Percentiles rank a stretch among this genome's conserved stretches.
Evolutionary conservation across 2,888 invertebrate genomes (phyloP).

Genomic region (Perdita meconis): DNA sequence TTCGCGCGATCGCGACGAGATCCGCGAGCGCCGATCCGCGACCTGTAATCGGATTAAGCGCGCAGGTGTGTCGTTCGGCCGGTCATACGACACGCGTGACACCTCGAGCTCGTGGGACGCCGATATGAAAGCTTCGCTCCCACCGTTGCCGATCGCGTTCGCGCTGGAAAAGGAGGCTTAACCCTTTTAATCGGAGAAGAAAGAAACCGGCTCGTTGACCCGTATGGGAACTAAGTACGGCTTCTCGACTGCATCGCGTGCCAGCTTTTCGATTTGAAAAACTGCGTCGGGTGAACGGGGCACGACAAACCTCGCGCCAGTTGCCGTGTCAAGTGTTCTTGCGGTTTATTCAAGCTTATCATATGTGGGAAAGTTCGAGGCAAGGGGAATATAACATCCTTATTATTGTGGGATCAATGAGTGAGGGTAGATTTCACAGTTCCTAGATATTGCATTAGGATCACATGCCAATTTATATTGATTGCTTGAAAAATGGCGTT

Average conservation of each 20-base stretch:
- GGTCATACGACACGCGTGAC: constrained; percentile 39
- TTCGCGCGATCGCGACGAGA: constrained; percentile 42
- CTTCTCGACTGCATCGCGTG: constrained; percentile 39
- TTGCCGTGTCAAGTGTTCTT: background rate
- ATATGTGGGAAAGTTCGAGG: no score
- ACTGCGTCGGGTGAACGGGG: constrained; percentile 13
- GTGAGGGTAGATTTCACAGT: no score
- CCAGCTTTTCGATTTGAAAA: background rate
- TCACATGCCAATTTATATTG: no score
- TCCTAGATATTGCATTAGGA: no score
- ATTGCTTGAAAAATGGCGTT: no score
- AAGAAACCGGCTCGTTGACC: constrained; percentile 53
- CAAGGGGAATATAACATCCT: no score
- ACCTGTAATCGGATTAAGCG: constrained; percentile 67
- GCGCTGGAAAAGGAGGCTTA: constrained; percentile 46
- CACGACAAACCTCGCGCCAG: constrained; percentile 16
- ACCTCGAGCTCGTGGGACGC: constrained; percentile 38
- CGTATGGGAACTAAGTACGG: constrained; percentile 39
- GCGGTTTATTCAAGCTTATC: background rate
- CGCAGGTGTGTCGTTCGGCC: constrained; percentile 61
- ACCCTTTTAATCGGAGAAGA: constrained; percentile 39
- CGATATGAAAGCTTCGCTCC: constrained; percentile 6
- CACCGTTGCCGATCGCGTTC: constrained; percentile 30
- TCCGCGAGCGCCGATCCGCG: constrained; percentile 46
- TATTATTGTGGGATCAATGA: no score